Percentiles rank a stretch among this genome's conserved stretches.
phyloP scores from a whole-genome alignment of 2,113 vertebrate genomes.

The Megaceryle maxima region DNA sequence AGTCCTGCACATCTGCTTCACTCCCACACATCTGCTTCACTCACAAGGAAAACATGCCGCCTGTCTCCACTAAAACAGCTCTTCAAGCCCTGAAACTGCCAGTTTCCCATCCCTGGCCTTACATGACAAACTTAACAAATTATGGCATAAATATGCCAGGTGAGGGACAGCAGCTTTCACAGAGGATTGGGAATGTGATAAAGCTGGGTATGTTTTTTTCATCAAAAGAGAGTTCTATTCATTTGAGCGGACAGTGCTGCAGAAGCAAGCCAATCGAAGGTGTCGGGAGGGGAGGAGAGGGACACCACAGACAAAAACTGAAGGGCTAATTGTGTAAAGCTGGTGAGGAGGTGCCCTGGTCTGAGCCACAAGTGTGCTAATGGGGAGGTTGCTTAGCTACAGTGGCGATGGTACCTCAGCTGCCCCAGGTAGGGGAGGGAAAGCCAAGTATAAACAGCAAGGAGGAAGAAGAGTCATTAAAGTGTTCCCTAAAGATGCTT shows the following conservation, averaged over 20 bases:
- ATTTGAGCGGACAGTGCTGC: neutral
- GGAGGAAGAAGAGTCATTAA: constrained; percentile 52
- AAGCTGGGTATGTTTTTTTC: neutral
- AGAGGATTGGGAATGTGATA: neutral
- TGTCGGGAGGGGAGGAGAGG: neutral
- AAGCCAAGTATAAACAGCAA: neutral
- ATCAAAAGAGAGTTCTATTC: neutral
- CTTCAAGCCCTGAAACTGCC: constrained; percentile 17
- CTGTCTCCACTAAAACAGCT: neutral
- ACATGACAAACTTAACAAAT: constrained; percentile 21
- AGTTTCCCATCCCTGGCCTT: neutral
- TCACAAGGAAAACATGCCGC: neutral
- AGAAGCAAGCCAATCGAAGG: neutral
- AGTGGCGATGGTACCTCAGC: neutral
- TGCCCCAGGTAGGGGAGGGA: neutral
- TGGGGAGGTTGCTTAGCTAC: constrained; percentile 58
- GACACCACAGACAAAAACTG: neutral
- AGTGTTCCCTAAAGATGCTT: constrained; percentile 37
- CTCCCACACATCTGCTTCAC: neutral
- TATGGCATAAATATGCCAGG: constrained; percentile 36
- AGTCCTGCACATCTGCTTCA: neutral
- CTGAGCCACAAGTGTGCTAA: constrained; percentile 12
- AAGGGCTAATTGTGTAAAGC: neutral
- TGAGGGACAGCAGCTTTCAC: neutral
- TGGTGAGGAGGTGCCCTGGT: neutral